Evolutionary conservation across 2,888 invertebrate species (phyloP), one percentile per base, ranked within the genome.

Genomic region (Physocephala rufipes): DNA sequence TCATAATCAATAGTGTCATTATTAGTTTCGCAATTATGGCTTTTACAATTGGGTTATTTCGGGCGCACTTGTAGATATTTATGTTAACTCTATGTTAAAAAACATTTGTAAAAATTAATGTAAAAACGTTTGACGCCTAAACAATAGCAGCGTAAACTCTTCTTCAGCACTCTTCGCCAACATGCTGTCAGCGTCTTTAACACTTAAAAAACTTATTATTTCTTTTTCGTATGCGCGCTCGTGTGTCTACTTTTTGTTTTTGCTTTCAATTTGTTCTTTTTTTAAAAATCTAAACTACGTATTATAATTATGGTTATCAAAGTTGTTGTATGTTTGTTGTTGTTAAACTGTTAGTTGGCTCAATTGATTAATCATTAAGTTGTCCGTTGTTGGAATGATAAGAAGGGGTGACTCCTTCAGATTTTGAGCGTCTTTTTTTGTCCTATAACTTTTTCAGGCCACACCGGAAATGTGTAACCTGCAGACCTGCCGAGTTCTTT

Each of bases 81-180:
- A 16, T 13, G 12, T 5, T n/a, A 49, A 49, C 9, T 51, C 16
- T 19, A 24, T 12, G 36, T 19, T 36, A 19, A 1, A 36, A 66
- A 43, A 55, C 66, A 53, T 53, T 55, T 30, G 36, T 53, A 24
- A 26, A 53, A 65, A 51, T 45, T 21, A 65, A n/a, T 30, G 21
- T 53, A 53, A 19, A 66, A 68, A 49, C 13, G 36, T 36, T 36
- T 36, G 49, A 59, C 59, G 67, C 67, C 61, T 26, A 49, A 61
- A 21, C 61, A 21, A 68, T 49, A 16, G n/a, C 24, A 19, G 47
- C 28, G 15, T 28, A 61, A 43, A n/a, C 49, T 19, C 67, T 61
- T 68, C 28, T 61, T 68, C 28, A 61, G 49, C n/a, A 47, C 49
- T 59, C 66, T 55, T 49, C 53, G 53, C 53, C 67, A 68, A 68